Evolutionary conservation across 1,140 invertebrate species (phyloP).

Genomic region (Spodoptera frugiperda): DNA sequence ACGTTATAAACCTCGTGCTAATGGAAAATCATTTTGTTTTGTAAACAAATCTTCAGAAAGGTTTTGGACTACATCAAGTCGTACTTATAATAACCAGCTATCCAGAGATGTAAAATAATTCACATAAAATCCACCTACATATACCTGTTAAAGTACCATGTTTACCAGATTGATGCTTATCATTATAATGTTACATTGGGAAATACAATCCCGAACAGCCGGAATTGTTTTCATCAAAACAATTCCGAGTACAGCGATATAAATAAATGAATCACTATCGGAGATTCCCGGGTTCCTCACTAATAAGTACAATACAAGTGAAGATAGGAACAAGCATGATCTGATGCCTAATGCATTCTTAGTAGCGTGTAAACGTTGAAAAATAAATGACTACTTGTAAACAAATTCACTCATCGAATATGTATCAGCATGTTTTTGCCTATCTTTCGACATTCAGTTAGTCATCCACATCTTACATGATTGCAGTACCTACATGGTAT

Average conservation of each 20-base stretch:
- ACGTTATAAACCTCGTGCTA: neutral
- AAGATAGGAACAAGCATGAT: conserved; percentile 3
- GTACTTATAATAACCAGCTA: neutral
- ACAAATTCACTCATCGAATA: conserved; percentile 37
- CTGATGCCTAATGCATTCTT: conserved; percentile 27
- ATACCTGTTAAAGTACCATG: neutral
- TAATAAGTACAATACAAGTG: neutral
- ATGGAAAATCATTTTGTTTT: conserved; percentile 3
- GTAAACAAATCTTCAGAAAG: neutral
- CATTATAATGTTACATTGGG: conserved; percentile 19
- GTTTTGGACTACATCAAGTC: neutral
- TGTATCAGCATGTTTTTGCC: conserved; percentile 47
- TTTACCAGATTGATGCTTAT: conserved; percentile 23
- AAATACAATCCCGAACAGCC: conserved; percentile 5
- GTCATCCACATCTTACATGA: conserved; percentile 37
- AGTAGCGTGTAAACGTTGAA: conserved; percentile 37
- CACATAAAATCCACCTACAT: neutral
- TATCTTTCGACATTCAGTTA: conserved; percentile 52
- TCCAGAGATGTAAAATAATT: neutral
- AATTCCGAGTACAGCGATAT: conserved; percentile 29
- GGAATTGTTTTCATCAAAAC: conserved; percentile 19
- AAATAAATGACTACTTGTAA: conserved; percentile 32
- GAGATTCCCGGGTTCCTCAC: conserved; percentile 14
- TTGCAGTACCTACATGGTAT: neutral
- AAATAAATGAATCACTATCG: conserved; percentile 44